Conservation (phyloP, 2,888 invertebrate species). For the Tenthredo mesomela region DNA sequence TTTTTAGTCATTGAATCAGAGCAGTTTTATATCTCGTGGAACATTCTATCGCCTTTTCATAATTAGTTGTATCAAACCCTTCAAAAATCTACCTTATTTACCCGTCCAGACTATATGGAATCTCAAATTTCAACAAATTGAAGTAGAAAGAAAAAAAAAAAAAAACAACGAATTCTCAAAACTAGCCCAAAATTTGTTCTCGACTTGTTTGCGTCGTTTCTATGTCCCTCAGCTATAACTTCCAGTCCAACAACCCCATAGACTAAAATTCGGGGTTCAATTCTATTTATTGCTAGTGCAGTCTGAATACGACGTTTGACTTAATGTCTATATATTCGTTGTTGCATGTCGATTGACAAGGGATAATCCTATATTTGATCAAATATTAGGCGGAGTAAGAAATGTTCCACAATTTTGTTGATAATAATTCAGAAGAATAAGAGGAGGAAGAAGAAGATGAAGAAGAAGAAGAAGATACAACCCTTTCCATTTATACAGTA, state of each 20-base stretch:
- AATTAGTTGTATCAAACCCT: background rate
- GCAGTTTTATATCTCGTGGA: background rate
- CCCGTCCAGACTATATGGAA: no score
- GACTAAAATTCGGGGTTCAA: background rate
- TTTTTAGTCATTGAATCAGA: background rate
- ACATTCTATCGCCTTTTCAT: background rate
- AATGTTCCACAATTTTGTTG: background rate
- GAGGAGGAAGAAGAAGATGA: background rate
- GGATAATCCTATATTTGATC: background rate
- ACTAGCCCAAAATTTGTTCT: background rate
- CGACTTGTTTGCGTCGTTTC: slow-evolving; percentile 3
- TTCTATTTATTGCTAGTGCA: background rate
- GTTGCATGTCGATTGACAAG: background rate
- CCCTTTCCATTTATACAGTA: background rate
- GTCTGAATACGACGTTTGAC: slow-evolving; percentile 19
- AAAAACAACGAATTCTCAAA: background rate
- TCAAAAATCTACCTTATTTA: background rate
- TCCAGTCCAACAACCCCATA: background rate
- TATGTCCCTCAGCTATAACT: background rate
- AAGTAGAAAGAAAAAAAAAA: background rate
- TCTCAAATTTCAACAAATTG: background rate
- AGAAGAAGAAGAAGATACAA: background rate
- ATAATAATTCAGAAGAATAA: background rate
- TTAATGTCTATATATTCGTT: background rate
- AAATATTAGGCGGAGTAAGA: background rate